Evolutionary conservation across 2,888 invertebrate genomes (phyloP), one percentile per base, ranked within the genome.

Genomic region (Iselma pallidipennis): DNA sequence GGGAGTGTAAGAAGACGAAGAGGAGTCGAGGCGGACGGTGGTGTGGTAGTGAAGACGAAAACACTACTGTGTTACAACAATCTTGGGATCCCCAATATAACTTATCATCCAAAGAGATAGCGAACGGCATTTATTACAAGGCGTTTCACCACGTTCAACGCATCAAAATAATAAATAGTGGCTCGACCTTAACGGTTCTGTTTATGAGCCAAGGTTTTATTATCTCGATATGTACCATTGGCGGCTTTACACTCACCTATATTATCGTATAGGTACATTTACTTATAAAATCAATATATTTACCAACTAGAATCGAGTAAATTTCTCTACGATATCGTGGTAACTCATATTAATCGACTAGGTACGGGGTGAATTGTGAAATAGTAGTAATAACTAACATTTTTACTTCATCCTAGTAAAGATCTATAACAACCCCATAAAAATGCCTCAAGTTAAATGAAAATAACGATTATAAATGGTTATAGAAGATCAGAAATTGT

Each of bases 101-200:
- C 45, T 23, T 23, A 45, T 45, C 45, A 23, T 45, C 45, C 4
- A 23, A 45, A n/a, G n/a, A 12, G 23, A 45, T 45, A 23, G 21
- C 10, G 45, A 5, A 10, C 2, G 21, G 45, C 21, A 45, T 45
- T 45, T 37, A 37, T 37, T 37, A 37, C 9, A 37, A 16, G 7
- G 6, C 16, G 16, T 37, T 37, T 16, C 16, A 14, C 37, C 16
- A 37, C 37, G 2, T 28, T 10, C 21, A 45, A 21, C 1, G 21
- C 21, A 45, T 45, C 45, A 45, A 45, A 45, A 45, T 45, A 45
- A 45, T 45, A 45, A 45, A 45, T 45, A 12, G 45, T n/a, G 19
- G 10, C 19, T 45, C 21, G 23, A 5, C 21, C 12, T 45, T 45
- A 23, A 45, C 23, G 45, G 45, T 21, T 23, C 23, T 45, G 23